Evolutionary conservation across 1,140 invertebrate genomes (phyloP), one percentile per base, ranked within the genome.

Genomic region (Cherax quadricarinatus): DNA sequence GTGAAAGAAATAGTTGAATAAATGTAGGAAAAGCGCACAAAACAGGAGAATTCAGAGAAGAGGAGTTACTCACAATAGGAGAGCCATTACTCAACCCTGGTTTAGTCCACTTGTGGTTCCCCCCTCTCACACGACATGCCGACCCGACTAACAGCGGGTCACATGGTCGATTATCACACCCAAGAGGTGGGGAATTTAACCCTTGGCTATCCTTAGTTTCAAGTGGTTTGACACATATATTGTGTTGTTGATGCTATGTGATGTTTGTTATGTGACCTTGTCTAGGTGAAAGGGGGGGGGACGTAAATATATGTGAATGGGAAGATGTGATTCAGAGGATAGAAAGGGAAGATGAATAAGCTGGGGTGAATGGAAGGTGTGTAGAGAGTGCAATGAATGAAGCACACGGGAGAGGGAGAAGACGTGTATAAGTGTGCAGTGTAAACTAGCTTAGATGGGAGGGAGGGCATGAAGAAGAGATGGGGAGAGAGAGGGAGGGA

Each of bases 31-130:
- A 81, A 51, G 9, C 12, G 51, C 6, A 81, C 16, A 30, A 49
- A 81, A 0, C n/a, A 80, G 48, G 78, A 80, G 51, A 30, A 81
- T 14, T 6, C 3, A 81, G 10, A 81, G 21, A 9, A 81, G 51
- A 48, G n/a, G 51, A 48, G n/a, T 51, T 21, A 81, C 51, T 49
- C 16, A 7, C 16, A 51, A 81, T 16, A 81, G 48, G 10, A 5
- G 79, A 81, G n/a, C 48, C 48, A 81, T 81, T 51, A 81, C 79
- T 51, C 48, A 51, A 81, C 48, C 79, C 48, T 51, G 48, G 79
- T 51, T n/a, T 51, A 81, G 79, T 24, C 70, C 70, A 75, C 4
- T 30, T 24, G 70, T 75, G 21, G n/a, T n/a, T 30, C 70, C 24
- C n/a, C 7, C 7, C 24, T 3, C n/a, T 21, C 66, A 14, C 14